These are phyloP conservation scores for Rosalia funebris DNA, from an alignment of 2,888 invertebrate species.

Conservation along the genomic window DNA sequence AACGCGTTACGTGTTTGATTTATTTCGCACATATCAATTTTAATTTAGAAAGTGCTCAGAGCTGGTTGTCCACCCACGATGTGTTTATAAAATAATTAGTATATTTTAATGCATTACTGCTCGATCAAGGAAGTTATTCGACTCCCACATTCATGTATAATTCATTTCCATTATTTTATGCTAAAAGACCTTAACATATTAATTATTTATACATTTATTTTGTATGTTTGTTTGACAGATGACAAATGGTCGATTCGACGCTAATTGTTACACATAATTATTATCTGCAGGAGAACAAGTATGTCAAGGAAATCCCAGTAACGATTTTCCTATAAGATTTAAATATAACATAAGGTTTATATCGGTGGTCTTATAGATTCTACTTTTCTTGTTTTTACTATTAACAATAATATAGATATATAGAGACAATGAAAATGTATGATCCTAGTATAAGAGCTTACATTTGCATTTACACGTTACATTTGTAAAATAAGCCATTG, in stretches of 20 bases:
- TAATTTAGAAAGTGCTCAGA: conserved; percentile 39
- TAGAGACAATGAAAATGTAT: too few species aligned
- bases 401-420: too few species aligned
- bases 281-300: not conserved
- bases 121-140: conserved; percentile 38
- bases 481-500: too few species aligned
- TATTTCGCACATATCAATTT: conserved; percentile 30
- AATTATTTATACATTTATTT: conserved; percentile 19
- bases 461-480: too few species aligned
- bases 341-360: too few species aligned
- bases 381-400: too few species aligned
- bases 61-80: conserved; percentile 39
- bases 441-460: too few species aligned
- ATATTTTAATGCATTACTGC: conserved; percentile 36
- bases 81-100: conserved; percentile 37
- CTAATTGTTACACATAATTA: conserved; percentile 14
- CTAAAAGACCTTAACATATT: conserved; percentile 25
- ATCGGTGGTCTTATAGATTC: too few species aligned
- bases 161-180: conserved; percentile 28
- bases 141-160: conserved; percentile 34
- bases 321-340: too few species aligned
- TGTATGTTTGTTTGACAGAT: conserved; percentile 11
- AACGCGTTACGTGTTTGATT: not conserved
- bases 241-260: conserved; percentile 19
- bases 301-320: too few species aligned